Evolutionary conservation across 92 coral and sea anemone species (phyloP), one percentile per base, ranked within the genome.

Genomic region (Zoanthus sociatus): DNA sequence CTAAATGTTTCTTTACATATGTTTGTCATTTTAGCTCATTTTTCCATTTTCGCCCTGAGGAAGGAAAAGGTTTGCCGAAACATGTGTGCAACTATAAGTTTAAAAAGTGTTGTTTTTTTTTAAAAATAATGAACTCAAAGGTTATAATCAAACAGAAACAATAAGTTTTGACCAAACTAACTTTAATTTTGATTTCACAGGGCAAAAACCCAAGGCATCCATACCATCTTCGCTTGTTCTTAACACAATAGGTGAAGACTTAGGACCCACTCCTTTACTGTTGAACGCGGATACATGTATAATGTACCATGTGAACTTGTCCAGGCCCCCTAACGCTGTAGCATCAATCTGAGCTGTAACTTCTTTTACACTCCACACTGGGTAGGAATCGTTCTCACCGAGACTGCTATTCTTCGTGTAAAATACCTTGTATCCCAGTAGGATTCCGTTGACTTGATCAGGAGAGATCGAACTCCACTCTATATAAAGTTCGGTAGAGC

Each of bases 171-270:
- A 37, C 42, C 42, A 37, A 37, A 37, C 42, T 37, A 37, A 37
- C 42, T 37, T 50, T 50, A 11, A 11, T 50, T 4, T 54, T n/a
- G 14, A 55, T 1, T 14, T 55, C 30, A 31, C 73, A 21, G 6
- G 60, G 3, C 31, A 5, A 42, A 30, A 11, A 15, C 9, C 0
- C 20, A 45, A 37, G 48, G 33, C 16, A 26, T 21, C 56, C 91
- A 82, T 88, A 97, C 99, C 99, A 78, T 97, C 99, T 87, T 97
- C 99, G 7, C 86, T 84, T 31, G 99, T 97, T 72, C 84, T 86
- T 66, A 93, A 42, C 26, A 91, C 48, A 14, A 90, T 37, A 16
- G 56, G 69, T 5, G 92, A 89, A 72, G 99, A 83, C 6, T 54
- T 61, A 17, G 99, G 99, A 21, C 99, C 99, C 44, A 89, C 89